Evolutionary conservation across 2,797 vertebrate genomes (phyloP).

Genomic region (Otus scops): DNA sequence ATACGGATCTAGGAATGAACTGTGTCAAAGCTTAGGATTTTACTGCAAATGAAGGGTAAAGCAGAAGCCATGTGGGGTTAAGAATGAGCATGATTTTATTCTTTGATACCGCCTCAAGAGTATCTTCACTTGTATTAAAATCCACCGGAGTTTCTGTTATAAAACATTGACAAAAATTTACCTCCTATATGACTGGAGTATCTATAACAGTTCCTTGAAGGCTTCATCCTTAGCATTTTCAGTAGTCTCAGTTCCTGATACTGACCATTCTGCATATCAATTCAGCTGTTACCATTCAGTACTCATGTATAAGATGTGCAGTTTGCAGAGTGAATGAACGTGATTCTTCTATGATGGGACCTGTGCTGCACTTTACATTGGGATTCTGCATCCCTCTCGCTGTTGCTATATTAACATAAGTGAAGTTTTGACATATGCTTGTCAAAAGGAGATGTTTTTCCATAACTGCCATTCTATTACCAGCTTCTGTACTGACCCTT

Average conservation of each 20-base stretch:
- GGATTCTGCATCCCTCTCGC: neutral
- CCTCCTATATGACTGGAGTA: neutral
- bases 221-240: neutral
- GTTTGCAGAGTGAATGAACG: neutral
- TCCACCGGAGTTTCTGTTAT: neutral
- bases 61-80: neutral
- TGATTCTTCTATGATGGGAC: neutral
- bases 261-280: neutral
- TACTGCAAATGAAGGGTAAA: neutral
- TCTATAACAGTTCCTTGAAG: neutral
- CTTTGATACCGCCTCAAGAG: neutral
- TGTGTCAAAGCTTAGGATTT: neutral
- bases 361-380: neutral
- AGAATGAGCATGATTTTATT: neutral
- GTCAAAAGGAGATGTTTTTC: neutral
- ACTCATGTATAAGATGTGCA: accelerated
- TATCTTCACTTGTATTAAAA: neutral
- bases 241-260: neutral
- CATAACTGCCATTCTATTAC: neutral
- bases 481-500: neutral
- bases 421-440: neutral
- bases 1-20: neutral
- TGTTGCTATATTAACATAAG: neutral
- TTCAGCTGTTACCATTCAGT: neutral
- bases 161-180: neutral